phyloP scores from a whole-genome alignment of 2,888 invertebrate species.

The Tubulanus polymorphus region DNA sequence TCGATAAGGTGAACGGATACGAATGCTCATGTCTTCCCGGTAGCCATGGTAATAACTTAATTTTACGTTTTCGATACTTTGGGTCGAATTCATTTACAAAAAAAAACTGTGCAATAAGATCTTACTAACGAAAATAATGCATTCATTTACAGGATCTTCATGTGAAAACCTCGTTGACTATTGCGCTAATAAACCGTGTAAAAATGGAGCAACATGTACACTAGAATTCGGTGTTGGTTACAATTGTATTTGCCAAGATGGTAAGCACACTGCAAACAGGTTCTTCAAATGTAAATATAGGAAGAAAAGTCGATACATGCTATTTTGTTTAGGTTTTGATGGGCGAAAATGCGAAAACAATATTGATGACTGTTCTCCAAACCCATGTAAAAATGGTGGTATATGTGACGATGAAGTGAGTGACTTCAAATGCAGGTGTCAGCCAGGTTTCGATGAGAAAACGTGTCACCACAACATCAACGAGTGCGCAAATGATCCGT shows the following conservation, averaged over 20 bases:
- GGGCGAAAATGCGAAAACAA: slow-evolving; percentile 10
- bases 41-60: slow-evolving; percentile 39
- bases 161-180: neutral
- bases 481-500: slow-evolving; percentile 3
- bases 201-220: neutral
- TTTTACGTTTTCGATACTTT: too few relatives aligned
- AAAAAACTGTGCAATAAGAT: too few relatives aligned
- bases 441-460: slow-evolving; percentile 83
- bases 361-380: slow-evolving; percentile 14
- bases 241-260: too few relatives aligned
- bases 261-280: slow-evolving; percentile 45
- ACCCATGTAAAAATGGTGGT: slow-evolving; percentile 18
- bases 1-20: slow-evolving; percentile 74
- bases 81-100: too few relatives aligned
- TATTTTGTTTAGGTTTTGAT: slow-evolving; percentile 26
- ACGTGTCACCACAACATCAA: slow-evolving; percentile 79
- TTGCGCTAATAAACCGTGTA: neutral
- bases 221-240: too few relatives aligned
- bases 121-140: too few relatives aligned
- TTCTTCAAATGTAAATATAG: slow-evolving; percentile 55
- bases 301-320: too few relatives aligned
- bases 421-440: slow-evolving; percentile 58
- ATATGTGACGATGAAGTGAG: slow-evolving; percentile 13
- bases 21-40: slow-evolving; percentile 69
- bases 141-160: slow-evolving; percentile 39